Conservation (phyloP, 2,888 invertebrate species). For the Thelaira solivaga region DNA sequence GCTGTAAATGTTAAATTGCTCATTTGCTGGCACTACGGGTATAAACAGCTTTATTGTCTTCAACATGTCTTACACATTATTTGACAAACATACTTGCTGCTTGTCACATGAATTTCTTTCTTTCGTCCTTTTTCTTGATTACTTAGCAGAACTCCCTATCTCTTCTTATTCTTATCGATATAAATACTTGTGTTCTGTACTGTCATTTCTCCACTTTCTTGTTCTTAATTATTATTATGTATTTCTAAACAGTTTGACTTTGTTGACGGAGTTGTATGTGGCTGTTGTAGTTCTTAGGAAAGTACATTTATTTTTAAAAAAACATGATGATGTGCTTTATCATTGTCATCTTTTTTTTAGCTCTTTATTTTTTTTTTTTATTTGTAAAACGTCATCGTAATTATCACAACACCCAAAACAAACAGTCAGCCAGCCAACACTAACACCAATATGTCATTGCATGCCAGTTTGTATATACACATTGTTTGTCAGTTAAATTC, state of each 20-base stretch:
- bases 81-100: background rate
- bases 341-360: slow-evolving; percentile 60
- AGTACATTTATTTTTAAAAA: slow-evolving; percentile 28
- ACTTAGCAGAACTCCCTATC: slow-evolving; percentile 32
- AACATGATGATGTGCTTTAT: slow-evolving; percentile 60
- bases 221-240: background rate
- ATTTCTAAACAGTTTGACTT: slow-evolving; percentile 7
- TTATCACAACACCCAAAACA: slow-evolving; percentile 52
- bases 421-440: slow-evolving; percentile 33
- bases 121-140: slow-evolving; percentile 13
- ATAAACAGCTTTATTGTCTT: slow-evolving; percentile 17
- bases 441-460: slow-evolving; percentile 52
- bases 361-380: background rate
- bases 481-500: slow-evolving; percentile 40
- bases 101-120: background rate
- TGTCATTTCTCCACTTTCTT: slow-evolving; percentile 7
- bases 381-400: slow-evolving; percentile 56
- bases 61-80: background rate
- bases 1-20: background rate
- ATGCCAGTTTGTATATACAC: slow-evolving; percentile 29
- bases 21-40: background rate
- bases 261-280: background rate
- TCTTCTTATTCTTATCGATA: slow-evolving; percentile 39
- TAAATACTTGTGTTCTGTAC: background rate
- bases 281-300: background rate